Evolutionary conservation across 1,140 invertebrate genomes (phyloP).

Genomic region (Eciton burchellii): DNA sequence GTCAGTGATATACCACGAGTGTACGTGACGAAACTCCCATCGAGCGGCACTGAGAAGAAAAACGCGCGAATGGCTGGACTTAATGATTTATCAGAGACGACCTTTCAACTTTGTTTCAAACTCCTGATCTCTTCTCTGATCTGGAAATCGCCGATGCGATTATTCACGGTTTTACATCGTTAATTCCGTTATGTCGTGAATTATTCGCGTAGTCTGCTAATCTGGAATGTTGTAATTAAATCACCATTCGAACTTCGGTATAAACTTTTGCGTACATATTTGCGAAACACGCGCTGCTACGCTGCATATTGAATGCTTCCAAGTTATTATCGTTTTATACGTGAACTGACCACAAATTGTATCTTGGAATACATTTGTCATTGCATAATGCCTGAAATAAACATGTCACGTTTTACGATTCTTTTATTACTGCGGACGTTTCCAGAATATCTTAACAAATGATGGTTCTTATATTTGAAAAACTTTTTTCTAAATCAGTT

Average conservation of each 20-base stretch:
- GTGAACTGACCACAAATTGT: conserved; percentile 26
- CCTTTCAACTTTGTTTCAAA: background rate
- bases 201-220: conserved; percentile 30
- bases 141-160: background rate
- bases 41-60: background rate
- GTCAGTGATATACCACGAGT: background rate
- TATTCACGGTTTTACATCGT: conserved; percentile 20
- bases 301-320: conserved; percentile 32
- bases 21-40: background rate
- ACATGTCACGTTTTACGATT: background rate
- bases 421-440: background rate
- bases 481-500: background rate
- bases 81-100: background rate
- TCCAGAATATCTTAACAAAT: background rate
- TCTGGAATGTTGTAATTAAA: conserved; percentile 38
- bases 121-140: background rate
- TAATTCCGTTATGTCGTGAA: conserved; percentile 12
- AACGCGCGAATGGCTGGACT: background rate
- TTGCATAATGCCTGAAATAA: background rate
- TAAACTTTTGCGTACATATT: conserved; percentile 27
- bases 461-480: background rate
- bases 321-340: conserved; percentile 32
- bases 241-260: conserved; percentile 38
- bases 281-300: conserved; percentile 10
- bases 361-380: background rate